Evolutionary conservation across 2,888 invertebrate genomes (phyloP).

Genomic region (Pomacea canaliculata): DNA sequence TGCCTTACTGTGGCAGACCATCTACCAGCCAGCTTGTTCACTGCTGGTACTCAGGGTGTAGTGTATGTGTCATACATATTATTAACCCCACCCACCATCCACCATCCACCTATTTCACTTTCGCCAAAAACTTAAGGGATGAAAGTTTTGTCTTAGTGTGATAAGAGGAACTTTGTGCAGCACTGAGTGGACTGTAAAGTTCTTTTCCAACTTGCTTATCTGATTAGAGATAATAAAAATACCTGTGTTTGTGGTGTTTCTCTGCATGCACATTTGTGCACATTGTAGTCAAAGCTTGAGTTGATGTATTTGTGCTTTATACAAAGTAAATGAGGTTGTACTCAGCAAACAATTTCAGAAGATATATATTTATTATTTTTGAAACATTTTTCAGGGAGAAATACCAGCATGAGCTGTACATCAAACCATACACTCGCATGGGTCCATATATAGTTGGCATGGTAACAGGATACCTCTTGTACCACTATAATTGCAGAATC

Average conservation of each 20-base stretch:
- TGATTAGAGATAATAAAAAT: too few species aligned
- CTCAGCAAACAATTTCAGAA: not conserved
- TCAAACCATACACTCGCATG: constrained; percentile 70
- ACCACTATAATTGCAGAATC: constrained; percentile 51
- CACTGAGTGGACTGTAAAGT: too few species aligned
- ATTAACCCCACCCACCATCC: too few species aligned
- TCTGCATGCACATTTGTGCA: not conserved
- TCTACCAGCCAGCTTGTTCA: not conserved
- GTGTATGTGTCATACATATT: too few species aligned
- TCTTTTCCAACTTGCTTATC: too few species aligned
- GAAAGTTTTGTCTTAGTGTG: too few species aligned
- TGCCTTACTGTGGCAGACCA: constrained; percentile 9
- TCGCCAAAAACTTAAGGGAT: too few species aligned
- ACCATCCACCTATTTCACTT: too few species aligned
- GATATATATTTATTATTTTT: not conserved
- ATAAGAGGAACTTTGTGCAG: too few species aligned
- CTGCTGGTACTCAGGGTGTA: not conserved
- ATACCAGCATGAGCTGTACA: constrained; percentile 51
- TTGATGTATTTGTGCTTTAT: not conserved
- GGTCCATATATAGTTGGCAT: constrained; percentile 72
- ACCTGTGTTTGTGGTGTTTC: not conserved
- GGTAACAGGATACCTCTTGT: constrained; percentile 68
- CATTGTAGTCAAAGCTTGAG: not conserved
- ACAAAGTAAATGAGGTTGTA: not conserved
- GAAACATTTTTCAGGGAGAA: constrained; percentile 1